Evolutionary conservation across 2,888 invertebrate species (phyloP).

Genomic region (Drosophila mettleri): DNA sequence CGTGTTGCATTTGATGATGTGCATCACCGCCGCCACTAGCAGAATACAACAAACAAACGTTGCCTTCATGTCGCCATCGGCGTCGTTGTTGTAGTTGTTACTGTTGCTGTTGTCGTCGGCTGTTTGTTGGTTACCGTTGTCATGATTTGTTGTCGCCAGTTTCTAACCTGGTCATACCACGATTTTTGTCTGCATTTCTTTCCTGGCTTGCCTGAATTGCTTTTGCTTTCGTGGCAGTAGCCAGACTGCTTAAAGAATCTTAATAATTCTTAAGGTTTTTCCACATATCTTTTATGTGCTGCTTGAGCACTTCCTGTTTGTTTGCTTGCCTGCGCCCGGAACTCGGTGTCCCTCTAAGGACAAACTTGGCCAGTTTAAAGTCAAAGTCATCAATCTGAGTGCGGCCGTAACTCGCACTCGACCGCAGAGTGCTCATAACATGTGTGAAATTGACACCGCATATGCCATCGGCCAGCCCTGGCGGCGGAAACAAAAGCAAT

Average conservation of each 20-base stretch:
- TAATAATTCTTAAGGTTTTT: constrained; percentile 50
- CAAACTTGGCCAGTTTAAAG: constrained; percentile 36
- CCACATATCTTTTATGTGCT: constrained; percentile 6
- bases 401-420: constrained; percentile 28
- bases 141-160: constrained; percentile 75
- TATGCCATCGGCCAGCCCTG: constrained; percentile 48
- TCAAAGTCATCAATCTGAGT: constrained; percentile 70
- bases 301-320: constrained; percentile 51
- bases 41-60: constrained; percentile 39
- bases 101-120: constrained; percentile 43
- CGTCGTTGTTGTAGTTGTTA: constrained; percentile 13
- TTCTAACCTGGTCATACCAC: constrained; percentile 54
- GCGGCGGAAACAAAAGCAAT: constrained; percentile 71
- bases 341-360: constrained; percentile 53
- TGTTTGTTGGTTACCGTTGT: constrained; percentile 69
- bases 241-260: constrained; percentile 64
- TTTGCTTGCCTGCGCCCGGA: constrained; percentile 51
- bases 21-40: constrained; percentile 38
- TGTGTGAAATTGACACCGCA: constrained; percentile 83
- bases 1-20: constrained; percentile 70
- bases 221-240: constrained; percentile 51
- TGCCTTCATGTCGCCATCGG: constrained; percentile 40
- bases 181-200: constrained; percentile 56
- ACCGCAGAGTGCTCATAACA: constrained; percentile 73
- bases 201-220: constrained; percentile 28